These are phyloP conservation scores for Scaptomyza pallida DNA, from an alignment of 1,140 invertebrate genomes.

Conservation along the genomic window DNA sequence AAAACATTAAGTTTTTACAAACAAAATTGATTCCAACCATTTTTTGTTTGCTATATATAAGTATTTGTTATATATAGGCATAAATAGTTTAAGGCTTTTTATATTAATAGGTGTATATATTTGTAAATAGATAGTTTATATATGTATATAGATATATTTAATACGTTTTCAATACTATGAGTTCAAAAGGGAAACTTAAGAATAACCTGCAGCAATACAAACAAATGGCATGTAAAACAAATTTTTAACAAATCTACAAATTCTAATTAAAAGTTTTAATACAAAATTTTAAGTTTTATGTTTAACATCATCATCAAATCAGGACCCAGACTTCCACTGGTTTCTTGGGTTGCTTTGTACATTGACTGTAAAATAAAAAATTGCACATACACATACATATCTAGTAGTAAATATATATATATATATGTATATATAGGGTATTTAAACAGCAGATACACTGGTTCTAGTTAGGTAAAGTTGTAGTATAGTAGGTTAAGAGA, in stretches of 20 bases:
- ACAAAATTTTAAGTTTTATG: constrained; percentile 41
- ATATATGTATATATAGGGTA: constrained; percentile 38
- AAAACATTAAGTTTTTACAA: constrained; percentile 70
- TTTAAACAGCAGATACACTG: constrained; percentile 44
- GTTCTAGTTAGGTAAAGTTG: constrained; percentile 52
- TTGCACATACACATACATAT: constrained; percentile 26
- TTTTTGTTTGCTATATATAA: constrained; percentile 42
- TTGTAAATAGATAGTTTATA: constrained; percentile 20
- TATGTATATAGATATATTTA: constrained; percentile 27
- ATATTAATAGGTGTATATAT: constrained; percentile 24
- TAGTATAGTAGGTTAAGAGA: constrained; percentile 71
- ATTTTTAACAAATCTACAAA: constrained; percentile 46
- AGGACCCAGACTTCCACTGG: not conserved
- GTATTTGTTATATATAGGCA: constrained; percentile 30
- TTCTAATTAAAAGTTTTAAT: constrained; percentile 43
- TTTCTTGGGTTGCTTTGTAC: not conserved
- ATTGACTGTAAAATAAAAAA: constrained; percentile 11
- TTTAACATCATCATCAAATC: constrained; percentile 8
- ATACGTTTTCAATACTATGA: constrained; percentile 40
- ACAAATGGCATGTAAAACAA: constrained; percentile 9
- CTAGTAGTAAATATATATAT: constrained; percentile 26
- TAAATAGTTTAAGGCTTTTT: constrained; percentile 51
- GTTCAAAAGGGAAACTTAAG: constrained; percentile 46
- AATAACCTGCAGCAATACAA: constrained; percentile 51
- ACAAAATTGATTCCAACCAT: constrained; percentile 51